Evolutionary conservation across 2,888 invertebrate genomes (phyloP).

Genomic region (Drosophila anomalipes): DNA sequence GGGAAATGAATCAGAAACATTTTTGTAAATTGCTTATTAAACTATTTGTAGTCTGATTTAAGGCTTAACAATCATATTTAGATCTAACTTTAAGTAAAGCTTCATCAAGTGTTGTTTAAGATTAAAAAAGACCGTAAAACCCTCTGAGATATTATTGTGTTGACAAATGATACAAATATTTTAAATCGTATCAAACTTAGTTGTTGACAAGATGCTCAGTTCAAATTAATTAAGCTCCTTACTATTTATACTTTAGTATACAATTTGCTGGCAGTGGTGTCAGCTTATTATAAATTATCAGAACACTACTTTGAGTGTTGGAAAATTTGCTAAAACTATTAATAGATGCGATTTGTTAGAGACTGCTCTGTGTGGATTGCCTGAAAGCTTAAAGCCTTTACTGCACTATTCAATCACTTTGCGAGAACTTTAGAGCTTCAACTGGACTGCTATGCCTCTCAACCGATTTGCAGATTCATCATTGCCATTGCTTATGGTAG

Average conservation of each 20-base stretch:
- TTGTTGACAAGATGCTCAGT: neutral
- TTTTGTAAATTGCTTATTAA: neutral
- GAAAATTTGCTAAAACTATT: neutral
- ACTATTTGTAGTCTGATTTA: fast-evolving
- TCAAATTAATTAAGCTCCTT: neutral
- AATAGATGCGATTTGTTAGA: neutral
- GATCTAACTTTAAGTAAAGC: neutral
- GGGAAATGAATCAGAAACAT: neutral
- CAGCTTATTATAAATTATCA: too few relatives aligned
- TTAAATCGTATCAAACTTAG: neutral
- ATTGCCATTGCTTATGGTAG: constrained; percentile 40
- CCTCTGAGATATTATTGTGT: neutral
- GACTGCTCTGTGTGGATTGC: neutral
- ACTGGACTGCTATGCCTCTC: constrained; percentile 5
- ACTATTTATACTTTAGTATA: neutral
- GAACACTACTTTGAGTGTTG: neutral
- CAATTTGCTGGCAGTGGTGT: neutral
- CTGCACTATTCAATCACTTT: neutral
- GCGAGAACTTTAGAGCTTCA: neutral
- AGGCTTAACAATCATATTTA: neutral
- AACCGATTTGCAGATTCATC: constrained; percentile 57
- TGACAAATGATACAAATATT: neutral
- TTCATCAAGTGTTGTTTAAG: neutral
- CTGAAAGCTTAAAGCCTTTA: neutral
- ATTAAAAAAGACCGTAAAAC: too few relatives aligned